phyloP scores from a whole-genome alignment of 2,888 invertebrate species.

The Oscheius sp. region DNA sequence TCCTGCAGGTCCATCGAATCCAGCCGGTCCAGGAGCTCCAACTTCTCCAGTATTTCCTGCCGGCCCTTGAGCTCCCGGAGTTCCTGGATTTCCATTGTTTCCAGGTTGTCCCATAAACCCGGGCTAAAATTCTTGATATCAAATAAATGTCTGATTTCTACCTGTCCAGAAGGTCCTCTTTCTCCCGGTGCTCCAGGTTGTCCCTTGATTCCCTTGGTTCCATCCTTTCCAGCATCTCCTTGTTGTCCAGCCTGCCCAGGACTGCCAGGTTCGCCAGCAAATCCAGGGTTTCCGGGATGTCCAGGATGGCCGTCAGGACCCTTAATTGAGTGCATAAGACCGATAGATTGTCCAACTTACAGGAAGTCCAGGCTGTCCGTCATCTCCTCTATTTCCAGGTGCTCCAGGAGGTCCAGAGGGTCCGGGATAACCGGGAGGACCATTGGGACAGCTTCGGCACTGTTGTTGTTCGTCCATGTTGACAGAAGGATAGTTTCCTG shows the following conservation, averaged over 20 bases:
- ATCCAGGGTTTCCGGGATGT: conserved; percentile 54
- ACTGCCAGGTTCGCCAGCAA: conserved; percentile 54
- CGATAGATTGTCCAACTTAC: conserved; percentile 34
- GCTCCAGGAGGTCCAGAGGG: conserved; percentile 57
- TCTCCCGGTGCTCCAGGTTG: conserved; percentile 56
- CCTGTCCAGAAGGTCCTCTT: conserved; percentile 51
- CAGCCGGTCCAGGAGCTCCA: conserved; percentile 48
- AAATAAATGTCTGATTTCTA: no score
- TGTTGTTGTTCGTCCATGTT: conserved; percentile 59
- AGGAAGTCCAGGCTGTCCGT: conserved; percentile 57
- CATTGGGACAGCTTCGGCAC: conserved; percentile 61
- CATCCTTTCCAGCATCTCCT: conserved; percentile 56
- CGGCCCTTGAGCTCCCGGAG: conserved; percentile 49
- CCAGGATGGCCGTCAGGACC: conserved; percentile 56
- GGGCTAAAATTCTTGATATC: no score
- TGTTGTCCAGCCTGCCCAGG: conserved; percentile 56
- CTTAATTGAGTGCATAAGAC: neutral
- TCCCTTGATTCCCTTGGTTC: conserved; percentile 50
- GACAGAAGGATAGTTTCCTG: conserved; percentile 61
- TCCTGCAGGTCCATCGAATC: conserved; percentile 42
- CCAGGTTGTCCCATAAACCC: conserved; percentile 59
- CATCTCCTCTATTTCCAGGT: conserved; percentile 53
- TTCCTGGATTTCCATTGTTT: conserved; percentile 51
- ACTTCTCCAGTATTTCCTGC: conserved; percentile 27
- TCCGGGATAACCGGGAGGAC: conserved; percentile 59